Base-by-base conservation (phyloP, 1,140 invertebrate species). In the Laupala kohalensis region DNA sequence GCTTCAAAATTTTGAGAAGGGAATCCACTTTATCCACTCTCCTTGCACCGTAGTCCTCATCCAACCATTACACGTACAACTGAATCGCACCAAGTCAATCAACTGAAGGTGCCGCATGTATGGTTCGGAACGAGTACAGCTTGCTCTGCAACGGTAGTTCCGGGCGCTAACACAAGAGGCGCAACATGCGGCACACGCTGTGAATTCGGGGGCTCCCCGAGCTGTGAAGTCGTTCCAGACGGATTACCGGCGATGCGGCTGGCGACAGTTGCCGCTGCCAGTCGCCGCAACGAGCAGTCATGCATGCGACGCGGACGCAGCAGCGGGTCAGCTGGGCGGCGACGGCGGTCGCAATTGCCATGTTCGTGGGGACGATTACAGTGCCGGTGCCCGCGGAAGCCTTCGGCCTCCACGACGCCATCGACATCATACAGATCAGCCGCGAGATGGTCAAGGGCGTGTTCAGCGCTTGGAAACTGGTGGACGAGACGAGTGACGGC, bases 391-490 rank as follows among this genome's bases (percentile, higher is more conserved):
- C 69, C 70, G 67, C 25, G 6, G 27, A 25, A 0, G 74, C 69
- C 3, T 37, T 76, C 64, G 23, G 75, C 75, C 69, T 78, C 69
- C 72, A 80, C 80, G 85, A 88, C 67, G 81, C 86, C 0, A 74
- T 86, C 9, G 88, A 89, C 73, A 80, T 90, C 0, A 74, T 90
- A 1, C 80, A 83, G 73, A 80, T 89, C 6, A 83, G 84, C 12
- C 86, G 85, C 67, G 86, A 87, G 69, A 82, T 89, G 2, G 78
- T 84, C 4, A 81, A 83, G 5, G 82, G 86, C 1, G 77, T 86
- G 12, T 76, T 88, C 0, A 85, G 86, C 71, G 84, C 86, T 3
- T 88, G 87, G 86, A 83, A 89, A 63, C 75, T 87, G 24, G 81
- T 89, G 9, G 81, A 81, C 4, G 80, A 83, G 73, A 80, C 82